Percentiles rank a stretch among this genome's conserved stretches.
Conservation (phyloP, 1,140 invertebrate species). For the Stenopsyche tienmushanensis region DNA sequence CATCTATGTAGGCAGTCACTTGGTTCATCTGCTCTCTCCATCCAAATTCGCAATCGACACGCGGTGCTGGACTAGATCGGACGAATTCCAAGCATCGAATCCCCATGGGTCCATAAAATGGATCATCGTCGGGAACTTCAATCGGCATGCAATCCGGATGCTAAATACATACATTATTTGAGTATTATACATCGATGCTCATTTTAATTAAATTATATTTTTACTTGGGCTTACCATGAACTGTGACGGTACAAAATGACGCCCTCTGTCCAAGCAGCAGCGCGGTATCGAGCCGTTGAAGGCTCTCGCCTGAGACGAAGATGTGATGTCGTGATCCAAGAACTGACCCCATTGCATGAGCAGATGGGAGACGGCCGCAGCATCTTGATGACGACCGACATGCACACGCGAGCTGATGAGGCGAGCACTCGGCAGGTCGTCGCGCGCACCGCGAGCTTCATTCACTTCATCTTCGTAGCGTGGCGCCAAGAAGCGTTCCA, state of each 20-base stretch:
- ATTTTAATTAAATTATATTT: neutral
- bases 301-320: constrained; percentile 65
- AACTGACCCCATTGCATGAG: constrained; percentile 88
- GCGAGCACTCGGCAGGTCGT: constrained; percentile 65
- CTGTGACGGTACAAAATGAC: constrained; percentile 60
- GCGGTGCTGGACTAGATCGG: constrained; percentile 68
- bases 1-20: constrained; percentile 88
- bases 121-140: constrained; percentile 67
- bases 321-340: constrained; percentile 78
- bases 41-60: constrained; percentile 69
- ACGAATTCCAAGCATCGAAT: constrained; percentile 76
- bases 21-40: constrained; percentile 76
- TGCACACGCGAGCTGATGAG: constrained; percentile 68
- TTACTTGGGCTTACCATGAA: constrained; percentile 57
- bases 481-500: constrained; percentile 77
- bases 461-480: constrained; percentile 79
- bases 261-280: constrained; percentile 70
- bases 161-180: constrained; percentile 45
- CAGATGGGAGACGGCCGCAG: constrained; percentile 67
- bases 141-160: constrained; percentile 86
- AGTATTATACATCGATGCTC: neutral
- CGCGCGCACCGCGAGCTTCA: constrained; percentile 58
- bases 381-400: constrained; percentile 61
- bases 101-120: constrained; percentile 67
- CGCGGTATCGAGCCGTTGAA: constrained; percentile 80